Evolutionary conservation across 2,888 invertebrate genomes (phyloP), one percentile per base, ranked within the genome.

Genomic region (Balanococcus diminutus): DNA sequence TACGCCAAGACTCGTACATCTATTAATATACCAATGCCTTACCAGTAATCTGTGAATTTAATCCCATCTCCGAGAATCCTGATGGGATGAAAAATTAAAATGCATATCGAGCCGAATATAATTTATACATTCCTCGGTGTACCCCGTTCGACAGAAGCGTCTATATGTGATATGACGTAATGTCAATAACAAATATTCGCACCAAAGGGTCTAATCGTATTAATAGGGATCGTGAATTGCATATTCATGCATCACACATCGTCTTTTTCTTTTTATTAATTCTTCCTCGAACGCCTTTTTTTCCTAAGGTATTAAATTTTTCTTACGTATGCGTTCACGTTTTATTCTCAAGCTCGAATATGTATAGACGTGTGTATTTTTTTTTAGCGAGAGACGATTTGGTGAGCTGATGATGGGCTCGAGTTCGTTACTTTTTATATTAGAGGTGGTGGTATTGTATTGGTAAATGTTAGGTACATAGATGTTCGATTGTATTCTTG

Each of bases 221-320:
- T 85, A 85, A 85, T 75, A 75, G 31, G 85, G 85, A 42, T 75
- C 85, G 85, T 75, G 85, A 75, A 85, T 75, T 85, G 85, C 85
- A 85, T 85, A 85, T 85, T 85, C 85, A 85, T 85, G 51, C 28
- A 75, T 31, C 32, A 61, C 83, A 32, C 32, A 82, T 51, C 56
- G 51, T 82, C 82, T 46, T 51, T 51, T 82, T 46, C 56, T 82
- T 82, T 82, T 56, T 56, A 82, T 51, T 31, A 82, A 82, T 56
- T 46, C 56, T 46, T 51, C 32, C 82, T 82, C 56, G 51, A 46
- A 82, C 82, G 28, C 82, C 56, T 56, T 51, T 42, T 81, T 82
- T 56, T 42, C 25, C 22, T 82, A 82, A 83, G 83, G 83, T 85
- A 85, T 75, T 85, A 42, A 75, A 85, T 85, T 85, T 85, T 75